Conservation (phyloP, 35 echinoderm and acorn worm genomes). For the Heliocidaris erythrogramma region DNA sequence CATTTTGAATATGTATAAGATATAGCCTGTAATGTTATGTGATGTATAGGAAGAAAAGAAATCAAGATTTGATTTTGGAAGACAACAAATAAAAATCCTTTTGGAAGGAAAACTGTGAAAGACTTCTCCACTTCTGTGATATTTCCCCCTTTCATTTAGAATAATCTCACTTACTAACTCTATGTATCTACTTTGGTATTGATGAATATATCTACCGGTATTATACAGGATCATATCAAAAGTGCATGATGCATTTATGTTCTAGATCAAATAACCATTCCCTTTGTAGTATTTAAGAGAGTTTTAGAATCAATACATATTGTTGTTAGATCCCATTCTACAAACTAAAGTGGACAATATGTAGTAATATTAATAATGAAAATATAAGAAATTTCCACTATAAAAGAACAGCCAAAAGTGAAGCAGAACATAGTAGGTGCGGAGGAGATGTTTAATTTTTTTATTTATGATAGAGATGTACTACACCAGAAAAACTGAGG, state of each 20-base stretch:
- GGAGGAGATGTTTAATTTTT: too few species aligned
- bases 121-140: too few species aligned
- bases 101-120: too few species aligned
- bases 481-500: too few species aligned
- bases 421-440: too few species aligned
- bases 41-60: not conserved
- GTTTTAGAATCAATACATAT: not conserved
- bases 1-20: not conserved
- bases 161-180: not conserved
- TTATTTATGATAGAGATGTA: too few species aligned
- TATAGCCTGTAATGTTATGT: not conserved
- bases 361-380: too few species aligned
- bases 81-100: not conserved
- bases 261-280: not conserved
- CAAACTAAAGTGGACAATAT: not conserved
- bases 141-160: not conserved
- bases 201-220: not conserved
- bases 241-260: not conserved
- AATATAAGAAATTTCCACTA: too few species aligned
- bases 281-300: not conserved
- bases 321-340: not conserved
- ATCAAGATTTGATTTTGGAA: not conserved
- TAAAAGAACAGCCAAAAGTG: too few species aligned
- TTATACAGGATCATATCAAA: not conserved
- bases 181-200: not conserved